phyloP scores from a whole-genome alignment of 1,140 invertebrate genomes.

The Mamestra configurata region DNA sequence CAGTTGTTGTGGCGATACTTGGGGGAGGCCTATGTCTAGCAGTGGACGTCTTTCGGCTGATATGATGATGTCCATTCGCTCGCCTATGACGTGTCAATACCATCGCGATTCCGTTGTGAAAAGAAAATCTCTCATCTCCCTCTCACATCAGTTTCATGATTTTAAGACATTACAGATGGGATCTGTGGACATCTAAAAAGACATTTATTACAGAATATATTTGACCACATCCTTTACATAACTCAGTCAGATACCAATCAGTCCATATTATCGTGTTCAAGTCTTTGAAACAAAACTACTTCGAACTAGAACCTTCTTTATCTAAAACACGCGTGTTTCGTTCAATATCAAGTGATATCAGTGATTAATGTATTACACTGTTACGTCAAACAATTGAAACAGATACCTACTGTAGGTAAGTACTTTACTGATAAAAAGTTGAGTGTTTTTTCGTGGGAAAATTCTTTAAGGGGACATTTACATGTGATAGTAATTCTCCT shows the following conservation, averaged over 20 bases:
- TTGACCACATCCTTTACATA: constrained; percentile 25
- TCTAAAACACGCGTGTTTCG: neutral
- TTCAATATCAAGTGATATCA: neutral
- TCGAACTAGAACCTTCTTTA: constrained; percentile 10
- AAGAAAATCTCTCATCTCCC: no score
- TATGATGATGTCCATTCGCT: no score
- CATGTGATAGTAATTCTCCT: neutral
- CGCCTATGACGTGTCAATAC: no score
- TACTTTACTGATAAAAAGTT: neutral
- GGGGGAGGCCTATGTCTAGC: no score
- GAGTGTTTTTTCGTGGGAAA: constrained; percentile 14
- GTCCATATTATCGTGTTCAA: neutral
- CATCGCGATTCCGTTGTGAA: no score
- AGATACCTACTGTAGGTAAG: neutral
- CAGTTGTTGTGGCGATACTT: no score
- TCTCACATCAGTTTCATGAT: no score
- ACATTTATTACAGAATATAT: neutral
- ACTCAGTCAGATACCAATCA: constrained; percentile 11
- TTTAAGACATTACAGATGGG: no score
- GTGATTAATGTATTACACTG: neutral
- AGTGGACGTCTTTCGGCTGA: no score
- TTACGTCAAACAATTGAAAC: constrained; percentile 24
- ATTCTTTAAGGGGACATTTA: neutral
- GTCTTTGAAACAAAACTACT: constrained; percentile 12
- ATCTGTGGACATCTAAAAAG: no score